phyloP scores from a whole-genome alignment of 2,888 invertebrate genomes.

The Cephus spinipes region DNA sequence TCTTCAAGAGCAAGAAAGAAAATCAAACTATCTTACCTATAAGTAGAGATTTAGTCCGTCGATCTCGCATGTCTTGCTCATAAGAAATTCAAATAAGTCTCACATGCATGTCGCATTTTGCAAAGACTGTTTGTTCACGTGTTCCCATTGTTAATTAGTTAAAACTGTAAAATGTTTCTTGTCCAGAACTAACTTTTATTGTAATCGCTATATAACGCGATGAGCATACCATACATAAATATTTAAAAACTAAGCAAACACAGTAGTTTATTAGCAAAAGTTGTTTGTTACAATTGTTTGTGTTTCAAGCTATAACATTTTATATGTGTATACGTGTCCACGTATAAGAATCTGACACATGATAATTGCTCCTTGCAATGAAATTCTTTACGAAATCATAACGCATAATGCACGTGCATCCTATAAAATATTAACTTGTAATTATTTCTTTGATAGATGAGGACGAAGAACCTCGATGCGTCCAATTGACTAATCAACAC shows the following conservation, averaged over 20 bases:
- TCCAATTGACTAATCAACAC: conserved; percentile 87
- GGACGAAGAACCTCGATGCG: conserved; percentile 83
- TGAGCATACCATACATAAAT: neutral
- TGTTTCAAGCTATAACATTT: neutral
- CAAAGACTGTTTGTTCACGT: neutral
- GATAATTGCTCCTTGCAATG: neutral
- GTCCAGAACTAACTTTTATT: neutral
- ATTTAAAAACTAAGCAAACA: neutral
- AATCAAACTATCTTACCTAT: neutral
- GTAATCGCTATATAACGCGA: neutral
- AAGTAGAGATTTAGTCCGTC: no score
- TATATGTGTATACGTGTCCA: neutral
- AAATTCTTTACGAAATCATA: neutral
- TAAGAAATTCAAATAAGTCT: neutral
- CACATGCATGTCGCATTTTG: neutral
- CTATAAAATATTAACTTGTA: neutral
- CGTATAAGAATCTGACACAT: neutral
- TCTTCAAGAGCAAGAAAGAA: neutral
- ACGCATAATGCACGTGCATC: neutral
- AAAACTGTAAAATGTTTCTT: neutral
- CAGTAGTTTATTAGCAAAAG: neutral
- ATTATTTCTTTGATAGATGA: conserved; percentile 72
- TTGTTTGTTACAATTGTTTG: neutral
- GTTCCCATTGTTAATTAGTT: no score
- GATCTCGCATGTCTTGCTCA: neutral